phyloP scores from a whole-genome alignment of 1,140 invertebrate genomes.

The Cydia fagiglandana region DNA sequence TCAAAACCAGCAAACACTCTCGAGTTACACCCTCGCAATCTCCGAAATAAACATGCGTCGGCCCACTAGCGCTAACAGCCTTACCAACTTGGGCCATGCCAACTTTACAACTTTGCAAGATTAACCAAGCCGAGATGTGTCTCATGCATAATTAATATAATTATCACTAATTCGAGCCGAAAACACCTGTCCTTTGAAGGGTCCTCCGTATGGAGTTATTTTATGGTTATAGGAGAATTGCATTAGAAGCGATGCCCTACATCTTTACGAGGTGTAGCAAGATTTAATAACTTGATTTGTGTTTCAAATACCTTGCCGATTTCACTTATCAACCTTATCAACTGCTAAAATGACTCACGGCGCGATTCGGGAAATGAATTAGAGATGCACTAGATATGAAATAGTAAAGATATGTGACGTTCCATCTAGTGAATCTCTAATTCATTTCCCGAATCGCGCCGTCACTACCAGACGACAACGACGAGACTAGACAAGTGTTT shows the following conservation, averaged over 20 bases:
- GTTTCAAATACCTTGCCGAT: too few species aligned
- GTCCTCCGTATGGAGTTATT: neutral
- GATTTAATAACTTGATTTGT: neutral
- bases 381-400: too few species aligned
- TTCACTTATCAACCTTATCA: too few species aligned
- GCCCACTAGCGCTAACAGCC: conserved; percentile 59
- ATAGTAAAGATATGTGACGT: too few species aligned
- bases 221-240: conserved; percentile 14
- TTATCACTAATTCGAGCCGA: conserved; percentile 27
- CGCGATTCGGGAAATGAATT: too few species aligned
- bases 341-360: too few species aligned
- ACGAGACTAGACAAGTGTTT: too few species aligned
- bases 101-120: conserved; percentile 30
- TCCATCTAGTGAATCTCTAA: too few species aligned
- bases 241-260: conserved; percentile 3
- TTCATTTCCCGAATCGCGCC: too few species aligned
- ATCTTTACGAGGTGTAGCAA: neutral
- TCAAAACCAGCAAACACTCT: conserved; percentile 65
- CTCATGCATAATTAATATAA: conserved; percentile 29
- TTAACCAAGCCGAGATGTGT: conserved; percentile 26
- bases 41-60: conserved; percentile 64
- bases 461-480: too few species aligned
- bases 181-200: conserved; percentile 26
- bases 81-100: conserved; percentile 47
- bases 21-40: conserved; percentile 64